Conservation (phyloP, 2,888 invertebrate genomes). For the Drosophila multiciliata region DNA sequence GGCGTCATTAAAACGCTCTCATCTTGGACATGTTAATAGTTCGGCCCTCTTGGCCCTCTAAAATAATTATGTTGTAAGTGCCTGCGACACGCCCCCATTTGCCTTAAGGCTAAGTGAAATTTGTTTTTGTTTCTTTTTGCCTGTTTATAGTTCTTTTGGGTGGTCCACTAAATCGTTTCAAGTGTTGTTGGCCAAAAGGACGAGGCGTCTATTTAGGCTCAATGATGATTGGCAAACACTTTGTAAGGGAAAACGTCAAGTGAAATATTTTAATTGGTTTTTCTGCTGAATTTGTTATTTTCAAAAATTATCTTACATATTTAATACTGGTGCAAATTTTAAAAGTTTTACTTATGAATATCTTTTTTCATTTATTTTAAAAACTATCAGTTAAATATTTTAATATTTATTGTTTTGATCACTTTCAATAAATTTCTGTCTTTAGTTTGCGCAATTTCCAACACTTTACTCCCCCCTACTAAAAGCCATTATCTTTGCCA, state of each 20-base stretch:
- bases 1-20: constrained; percentile 66
- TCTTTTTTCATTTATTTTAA: not conserved
- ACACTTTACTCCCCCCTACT: not conserved
- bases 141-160: constrained; percentile 28
- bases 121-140: constrained; percentile 3
- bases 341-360: not conserved
- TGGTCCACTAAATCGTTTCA: constrained; percentile 51
- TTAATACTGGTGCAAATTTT: not conserved
- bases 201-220: not conserved
- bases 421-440: not conserved
- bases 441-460: not conserved
- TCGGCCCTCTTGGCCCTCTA: constrained; percentile 12
- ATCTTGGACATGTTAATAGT: constrained; percentile 40
- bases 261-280: not conserved
- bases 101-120: constrained; percentile 2
- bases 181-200: constrained; percentile 25
- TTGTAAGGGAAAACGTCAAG: not conserved
- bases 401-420: not conserved
- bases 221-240: constrained; percentile 8
- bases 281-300: not conserved
- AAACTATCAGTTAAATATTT: not conserved
- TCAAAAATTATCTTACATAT: not conserved
- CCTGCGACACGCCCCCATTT: constrained; percentile 50
- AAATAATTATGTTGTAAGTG: constrained; percentile 75
- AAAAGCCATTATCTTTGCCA: not conserved